A percentile compares a stretch with the other conserved stretches of the same genome.
Evolutionary conservation across 2,113 vertebrate species (phyloP).

Genomic region (Phaethornis superciliosus): DNA sequence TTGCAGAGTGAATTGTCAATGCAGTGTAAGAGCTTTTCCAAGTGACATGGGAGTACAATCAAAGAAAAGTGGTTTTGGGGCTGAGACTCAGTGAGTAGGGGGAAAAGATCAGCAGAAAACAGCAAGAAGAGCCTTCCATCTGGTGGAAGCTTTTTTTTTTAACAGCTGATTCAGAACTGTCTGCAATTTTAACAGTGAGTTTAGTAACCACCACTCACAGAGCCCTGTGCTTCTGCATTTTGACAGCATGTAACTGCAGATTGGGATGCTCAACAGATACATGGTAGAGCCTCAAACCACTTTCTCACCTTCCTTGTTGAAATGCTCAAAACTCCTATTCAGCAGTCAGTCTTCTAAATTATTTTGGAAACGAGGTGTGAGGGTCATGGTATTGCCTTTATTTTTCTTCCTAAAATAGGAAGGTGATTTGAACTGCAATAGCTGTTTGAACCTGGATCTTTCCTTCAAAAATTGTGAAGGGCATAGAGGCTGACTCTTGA

Average conservation of each 20-base stretch:
- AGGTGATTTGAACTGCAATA: neutral
- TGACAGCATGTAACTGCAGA: neutral
- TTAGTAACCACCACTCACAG: neutral
- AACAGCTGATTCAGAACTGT: neutral
- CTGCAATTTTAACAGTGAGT: neutral
- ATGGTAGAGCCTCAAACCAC: fast-evolving
- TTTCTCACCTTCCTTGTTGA: neutral
- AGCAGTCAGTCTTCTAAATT: neutral
- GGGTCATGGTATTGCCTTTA: neutral
- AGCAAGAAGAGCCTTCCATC: neutral
- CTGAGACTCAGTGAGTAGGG: neutral
- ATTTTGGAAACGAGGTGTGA: neutral
- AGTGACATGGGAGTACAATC: neutral
- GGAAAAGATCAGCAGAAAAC: neutral
- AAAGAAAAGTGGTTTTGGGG: neutral
- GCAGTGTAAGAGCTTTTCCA: neutral
- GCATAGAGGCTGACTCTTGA: neutral
- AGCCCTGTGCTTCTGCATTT: neutral
- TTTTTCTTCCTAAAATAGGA: neutral
- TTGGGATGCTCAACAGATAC: neutral
- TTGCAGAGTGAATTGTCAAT: neutral
- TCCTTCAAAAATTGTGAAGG: neutral
- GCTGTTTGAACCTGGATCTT: neutral
- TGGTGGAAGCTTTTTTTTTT: neutral
- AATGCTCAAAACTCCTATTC: neutral